Base-by-base conservation (phyloP, 2,888 invertebrate species). In the Cantharis rufa region DNA sequence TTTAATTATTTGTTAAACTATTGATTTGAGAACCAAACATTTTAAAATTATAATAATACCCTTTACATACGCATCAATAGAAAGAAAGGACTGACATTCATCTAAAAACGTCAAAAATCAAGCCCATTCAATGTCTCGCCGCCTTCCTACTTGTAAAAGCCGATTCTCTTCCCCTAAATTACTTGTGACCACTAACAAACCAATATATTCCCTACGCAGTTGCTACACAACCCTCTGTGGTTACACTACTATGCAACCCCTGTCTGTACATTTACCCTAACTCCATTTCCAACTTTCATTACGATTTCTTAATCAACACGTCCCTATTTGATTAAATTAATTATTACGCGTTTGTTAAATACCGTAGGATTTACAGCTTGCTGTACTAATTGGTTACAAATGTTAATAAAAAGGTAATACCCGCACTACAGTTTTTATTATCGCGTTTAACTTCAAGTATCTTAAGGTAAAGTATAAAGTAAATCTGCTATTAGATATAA, bases 161-260 rank as follows among this genome's bases (percentile, higher is more conserved):
- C 79, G 81, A 81, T 78, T 76, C 78, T 79, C 78, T 83, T 83
- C 82, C 82, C 83, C 83, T 82, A 83, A 83, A 83, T 83, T 83
- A 81, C 83, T 82, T 80, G 82, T 81, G 81, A 82, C 83, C 83
- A 82, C 83, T 83, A 83, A 82, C 82, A 82, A 83, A 82, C 82
- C 82, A 81, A 82, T 81, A 77, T 77, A 80, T 80, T 76, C 80
- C 80, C 80, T 77, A 78, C 80, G 79, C 76, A 78, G 77, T 75
- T 78, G 77, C 79, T 73, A 76, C 77, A 74, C 80, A 80, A 79
- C 79, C 80, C 81, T 79, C 80, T 79, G 79, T 69, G 78, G 78
- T 80, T 81, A 78, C 75, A 77, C 74, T 79, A 75, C 77, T 72
- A 78, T 72, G 77, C 79, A 77, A 80, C 81, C 79, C 79, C 76